Conservation (phyloP, 2,113 vertebrate genomes). For the Gambusia holbrooki region DNA sequence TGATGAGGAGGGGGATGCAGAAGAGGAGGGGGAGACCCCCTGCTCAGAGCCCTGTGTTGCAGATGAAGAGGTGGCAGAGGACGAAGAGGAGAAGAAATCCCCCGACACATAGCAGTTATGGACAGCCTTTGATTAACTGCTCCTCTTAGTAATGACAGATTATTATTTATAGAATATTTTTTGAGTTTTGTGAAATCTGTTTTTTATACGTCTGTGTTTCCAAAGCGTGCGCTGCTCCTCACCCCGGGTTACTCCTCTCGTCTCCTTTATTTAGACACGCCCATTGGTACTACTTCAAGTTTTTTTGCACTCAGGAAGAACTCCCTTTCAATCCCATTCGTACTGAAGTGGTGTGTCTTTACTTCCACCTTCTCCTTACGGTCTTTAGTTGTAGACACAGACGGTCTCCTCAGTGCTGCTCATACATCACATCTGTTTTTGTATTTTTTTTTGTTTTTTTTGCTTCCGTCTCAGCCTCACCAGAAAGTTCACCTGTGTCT, state of each 20-base stretch:
- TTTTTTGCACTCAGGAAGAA: conserved; percentile 97
- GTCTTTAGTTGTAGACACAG: conserved; percentile 31
- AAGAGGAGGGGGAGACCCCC: conserved; percentile 79
- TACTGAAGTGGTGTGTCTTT: conserved; percentile 60
- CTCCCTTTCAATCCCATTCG: conserved; percentile 70
- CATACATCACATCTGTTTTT: conserved; percentile 11
- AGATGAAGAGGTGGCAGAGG: conserved; percentile 83
- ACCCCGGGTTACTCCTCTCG: conserved; percentile 82
- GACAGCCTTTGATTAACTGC: conserved; percentile 68
- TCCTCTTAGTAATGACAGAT: conserved; percentile 82
- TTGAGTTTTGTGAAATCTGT: conserved; percentile 61
- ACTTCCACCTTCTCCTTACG: conserved; percentile 29
- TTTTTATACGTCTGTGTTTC: conserved; percentile 73
- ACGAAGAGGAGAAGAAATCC: conserved; percentile 79
- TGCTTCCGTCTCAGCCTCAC: conserved; percentile 50
- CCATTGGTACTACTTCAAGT: conserved; percentile 87
- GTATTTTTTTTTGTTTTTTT: conserved; percentile 11
- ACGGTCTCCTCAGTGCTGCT: conserved; percentile 33
- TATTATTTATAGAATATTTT: conserved; percentile 80
- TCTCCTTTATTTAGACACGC: conserved; percentile 83
- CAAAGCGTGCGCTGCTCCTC: conserved; percentile 85
- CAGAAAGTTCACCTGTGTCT: conserved; percentile 60
- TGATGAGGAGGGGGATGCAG: conserved; percentile 69
- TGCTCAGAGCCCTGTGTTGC: conserved; percentile 79
- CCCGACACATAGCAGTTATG: conserved; percentile 89